Evolutionary conservation across 2,888 invertebrate genomes (phyloP), one percentile per base, ranked within the genome.

Genomic region (Papilio elwesi): DNA sequence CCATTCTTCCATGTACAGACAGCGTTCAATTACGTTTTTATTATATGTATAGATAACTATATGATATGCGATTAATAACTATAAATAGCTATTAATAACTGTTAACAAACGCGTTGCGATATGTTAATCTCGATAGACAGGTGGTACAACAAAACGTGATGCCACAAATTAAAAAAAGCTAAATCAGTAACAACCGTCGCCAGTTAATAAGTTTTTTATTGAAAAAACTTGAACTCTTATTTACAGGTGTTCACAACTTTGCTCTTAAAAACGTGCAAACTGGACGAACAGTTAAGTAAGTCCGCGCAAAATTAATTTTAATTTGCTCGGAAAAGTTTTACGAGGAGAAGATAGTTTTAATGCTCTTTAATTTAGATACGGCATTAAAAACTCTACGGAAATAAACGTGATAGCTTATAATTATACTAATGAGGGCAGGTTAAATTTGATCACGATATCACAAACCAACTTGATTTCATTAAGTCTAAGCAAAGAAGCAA

Each of bases 271-370:
- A 65, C 9, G 49, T 65, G 65, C 65, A 36, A 65, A 65, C 65
- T 65, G 49, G 65, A 65, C 65, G 65, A 65, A 65, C 49, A 26
- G 51, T 65, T 65, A 65, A 65, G 51, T 51, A 65, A 65, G 65
- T 49, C 65, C 51, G 63, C 16, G 63, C 48, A 36, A 65, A 65
- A 65, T 65, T 65, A 65, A 65, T 65, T 65, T 65, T 65, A 65
- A 65, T 65, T 65, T 65, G 65, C 49, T 65, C 26, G 65, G 26
- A 65, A 65, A 65, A 65, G 51, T 65, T 65, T 48, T 65, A 49
- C 48, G 65, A 51, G 26, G 65, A 51, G 26, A 26, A 51, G 65
- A 65, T 65, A 65, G 65, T 65, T 65, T 65, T 65, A 65, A 65
- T 49, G 38, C 49, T 66, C 13, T 52, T 51, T 66, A 59, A 59